phyloP scores from a whole-genome alignment of 2,113 vertebrate genomes.

The Neoarius graeffei region DNA sequence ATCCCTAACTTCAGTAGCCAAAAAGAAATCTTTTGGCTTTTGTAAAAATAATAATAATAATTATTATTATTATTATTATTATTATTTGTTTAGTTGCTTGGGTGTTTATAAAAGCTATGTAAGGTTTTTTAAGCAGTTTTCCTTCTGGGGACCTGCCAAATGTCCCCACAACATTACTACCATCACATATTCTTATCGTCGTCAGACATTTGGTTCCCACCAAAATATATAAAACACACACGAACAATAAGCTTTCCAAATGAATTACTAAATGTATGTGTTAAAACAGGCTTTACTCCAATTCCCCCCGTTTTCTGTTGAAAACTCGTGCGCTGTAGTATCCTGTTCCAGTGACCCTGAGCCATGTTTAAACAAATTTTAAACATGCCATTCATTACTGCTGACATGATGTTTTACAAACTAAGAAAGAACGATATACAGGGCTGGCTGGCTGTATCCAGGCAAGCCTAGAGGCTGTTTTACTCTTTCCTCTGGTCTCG shows the following conservation, averaged over 20 bases:
- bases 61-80: too few relatives aligned
- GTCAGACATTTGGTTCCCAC: neutral
- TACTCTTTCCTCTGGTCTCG: neutral
- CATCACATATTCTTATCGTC: neutral
- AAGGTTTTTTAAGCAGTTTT: too few relatives aligned
- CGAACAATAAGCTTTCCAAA: neutral
- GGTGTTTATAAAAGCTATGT: too few relatives aligned
- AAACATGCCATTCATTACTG: constrained; percentile 3
- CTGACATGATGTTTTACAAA: constrained; percentile 6
- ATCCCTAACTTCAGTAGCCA: too few relatives aligned
- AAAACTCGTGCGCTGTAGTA: neutral
- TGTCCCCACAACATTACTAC: too few relatives aligned
- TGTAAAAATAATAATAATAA: neutral
- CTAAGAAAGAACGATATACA: neutral
- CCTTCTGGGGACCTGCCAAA: too few relatives aligned
- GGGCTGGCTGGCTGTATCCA: neutral
- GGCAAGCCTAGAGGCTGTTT: neutral
- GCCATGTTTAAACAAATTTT: neutral
- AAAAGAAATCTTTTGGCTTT: too few relatives aligned
- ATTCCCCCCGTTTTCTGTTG: neutral
- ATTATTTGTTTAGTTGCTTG: too few relatives aligned
- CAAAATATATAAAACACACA: neutral
- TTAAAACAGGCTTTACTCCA: constrained; percentile 3
- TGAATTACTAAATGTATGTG: neutral
- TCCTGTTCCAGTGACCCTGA: constrained; percentile 31